phyloP scores from a whole-genome alignment of 2,113 vertebrate genomes.

The Mormoops blainvillei region DNA sequence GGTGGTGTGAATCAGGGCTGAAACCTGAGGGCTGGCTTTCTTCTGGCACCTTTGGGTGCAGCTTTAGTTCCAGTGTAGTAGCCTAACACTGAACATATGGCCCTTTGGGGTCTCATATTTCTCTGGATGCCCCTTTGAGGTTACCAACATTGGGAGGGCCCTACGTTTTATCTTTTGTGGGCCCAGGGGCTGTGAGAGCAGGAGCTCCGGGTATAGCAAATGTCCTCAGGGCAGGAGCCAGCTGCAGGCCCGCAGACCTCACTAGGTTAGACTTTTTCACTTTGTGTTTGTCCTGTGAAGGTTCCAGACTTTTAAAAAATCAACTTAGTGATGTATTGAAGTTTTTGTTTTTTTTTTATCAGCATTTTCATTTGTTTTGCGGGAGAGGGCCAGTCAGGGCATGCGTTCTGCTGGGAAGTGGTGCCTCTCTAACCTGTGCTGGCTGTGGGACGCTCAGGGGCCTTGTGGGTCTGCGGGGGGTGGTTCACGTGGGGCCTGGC shows the following conservation, averaged over 20 bases:
- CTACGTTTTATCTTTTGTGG: neutral
- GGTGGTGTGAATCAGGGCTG: neutral
- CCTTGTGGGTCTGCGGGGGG: neutral
- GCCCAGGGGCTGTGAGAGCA: neutral
- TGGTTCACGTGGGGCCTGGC: neutral
- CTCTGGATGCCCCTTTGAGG: neutral
- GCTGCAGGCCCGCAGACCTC: neutral
- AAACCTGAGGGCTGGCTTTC: too few relatives aligned
- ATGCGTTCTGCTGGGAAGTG: neutral
- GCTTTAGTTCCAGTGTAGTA: neutral
- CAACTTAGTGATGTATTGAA: neutral
- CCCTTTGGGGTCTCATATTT: neutral
- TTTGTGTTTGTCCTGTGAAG: neutral
- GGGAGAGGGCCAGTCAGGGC: neutral
- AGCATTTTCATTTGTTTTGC: neutral
- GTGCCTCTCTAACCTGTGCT: neutral
- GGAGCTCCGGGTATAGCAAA: neutral
- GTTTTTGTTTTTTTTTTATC: neutral
- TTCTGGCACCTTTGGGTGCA: neutral
- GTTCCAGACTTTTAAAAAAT: neutral
- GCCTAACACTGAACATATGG: neutral
- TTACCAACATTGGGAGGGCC: neutral
- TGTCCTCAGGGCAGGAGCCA: neutral
- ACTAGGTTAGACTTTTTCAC: neutral
- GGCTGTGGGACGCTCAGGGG: neutral